Conservation (phyloP, 2,888 invertebrate species). For the Parochlus steinenii region DNA sequence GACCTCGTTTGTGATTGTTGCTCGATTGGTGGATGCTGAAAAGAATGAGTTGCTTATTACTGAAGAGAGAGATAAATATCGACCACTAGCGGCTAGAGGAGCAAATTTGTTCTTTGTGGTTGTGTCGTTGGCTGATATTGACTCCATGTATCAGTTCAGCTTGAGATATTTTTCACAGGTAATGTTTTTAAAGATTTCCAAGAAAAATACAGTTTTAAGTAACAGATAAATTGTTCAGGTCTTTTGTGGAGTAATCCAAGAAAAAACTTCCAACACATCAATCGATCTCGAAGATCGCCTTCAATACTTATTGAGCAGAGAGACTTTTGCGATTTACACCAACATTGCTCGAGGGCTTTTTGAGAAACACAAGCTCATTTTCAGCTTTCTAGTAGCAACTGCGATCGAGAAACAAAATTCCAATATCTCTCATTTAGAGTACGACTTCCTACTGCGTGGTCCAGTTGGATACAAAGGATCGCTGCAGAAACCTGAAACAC, state of each 20-base stretch:
- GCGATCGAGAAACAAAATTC: constrained; percentile 53
- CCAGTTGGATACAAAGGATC: constrained; percentile 39
- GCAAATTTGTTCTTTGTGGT: constrained; percentile 85
- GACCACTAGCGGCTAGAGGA: constrained; percentile 71
- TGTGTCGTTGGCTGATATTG: constrained; percentile 72
- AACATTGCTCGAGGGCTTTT: constrained; percentile 84
- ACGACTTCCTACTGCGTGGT: constrained; percentile 66
- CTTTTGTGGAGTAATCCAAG: constrained; percentile 64
- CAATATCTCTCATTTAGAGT: constrained; percentile 42
- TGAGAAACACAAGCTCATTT: constrained; percentile 79
- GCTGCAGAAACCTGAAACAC: constrained; percentile 38
- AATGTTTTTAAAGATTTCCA: no score
- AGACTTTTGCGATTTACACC: constrained; percentile 64
- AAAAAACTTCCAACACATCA: constrained; percentile 50
- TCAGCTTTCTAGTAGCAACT: constrained; percentile 66
- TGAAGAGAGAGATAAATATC: constrained; percentile 70
- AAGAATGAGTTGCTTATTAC: constrained; percentile 76
- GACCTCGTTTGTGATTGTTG: constrained; percentile 77
- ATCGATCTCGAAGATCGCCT: constrained; percentile 50
- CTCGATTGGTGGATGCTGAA: constrained; percentile 72
- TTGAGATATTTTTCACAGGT: constrained; percentile 69
- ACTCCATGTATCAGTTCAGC: constrained; percentile 94
- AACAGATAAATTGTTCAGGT: no score
- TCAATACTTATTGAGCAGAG: constrained; percentile 52
- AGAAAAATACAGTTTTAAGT: no score